Base-by-base conservation (phyloP, 1,140 invertebrate genomes). In the Phymastichus coffea region DNA sequence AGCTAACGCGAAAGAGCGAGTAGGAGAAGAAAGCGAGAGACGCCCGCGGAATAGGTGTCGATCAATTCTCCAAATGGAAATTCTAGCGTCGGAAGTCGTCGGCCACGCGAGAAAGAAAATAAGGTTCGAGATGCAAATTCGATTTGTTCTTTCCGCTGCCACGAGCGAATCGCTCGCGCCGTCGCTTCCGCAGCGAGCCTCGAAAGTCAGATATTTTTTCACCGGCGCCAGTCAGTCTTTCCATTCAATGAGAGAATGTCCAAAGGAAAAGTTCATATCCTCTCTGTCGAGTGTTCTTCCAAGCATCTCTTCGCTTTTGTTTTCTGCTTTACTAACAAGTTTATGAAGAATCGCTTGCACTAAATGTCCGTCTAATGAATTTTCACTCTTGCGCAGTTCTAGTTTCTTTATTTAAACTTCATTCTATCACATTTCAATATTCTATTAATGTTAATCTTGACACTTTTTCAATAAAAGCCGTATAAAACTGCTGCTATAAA, bases 41-140 rank as follows among this genome's bases (percentile, higher is more conserved):
- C 15, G 12, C 2, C 15, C 17, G 26, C 6, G 19, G 40, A 23
- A 46, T 15, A 37, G 53, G 43, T 56, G 53, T 56, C 53, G 53
- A 56, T 56, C 53, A 37, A 56, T 56, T 55, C 52, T 19, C 40
- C 41, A 40, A 54, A 38, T 53, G 49, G 25, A 60, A 60, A 47
- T 38, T 53, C 15, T 23, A 30, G 17, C 35, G 51, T 47, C 17
- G 57, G 33, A 53, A 40, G 23, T 54, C 43, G 57, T 30, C 52
- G 52, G 0, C 1, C 40, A 10, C 26, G 23, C 25, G 15, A 41
- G 37, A 47, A 37, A 54, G 49, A 60, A 48, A 60, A 60, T 53
- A 60, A 53, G 53, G 41, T 38, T 53, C 23, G 38, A 46, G 41
- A 60, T 46, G 49, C 43, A 54, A 60, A 60, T 54, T 53, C 49